These are phyloP conservation scores for Sericinus montela DNA, from an alignment of 2,888 invertebrate genomes.

Conservation along the genomic window DNA sequence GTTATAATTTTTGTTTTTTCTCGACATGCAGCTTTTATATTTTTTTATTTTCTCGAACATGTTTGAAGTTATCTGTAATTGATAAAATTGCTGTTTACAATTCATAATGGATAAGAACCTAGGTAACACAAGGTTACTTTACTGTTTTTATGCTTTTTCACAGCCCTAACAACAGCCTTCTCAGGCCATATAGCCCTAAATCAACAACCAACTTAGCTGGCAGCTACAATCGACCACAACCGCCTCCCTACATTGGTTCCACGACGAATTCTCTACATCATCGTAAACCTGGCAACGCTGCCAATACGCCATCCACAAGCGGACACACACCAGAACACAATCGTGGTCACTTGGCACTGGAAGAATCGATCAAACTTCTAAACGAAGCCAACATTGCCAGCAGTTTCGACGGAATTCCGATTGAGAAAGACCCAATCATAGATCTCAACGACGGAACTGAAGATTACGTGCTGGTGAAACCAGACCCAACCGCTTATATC, in stretches of 20 bases:
- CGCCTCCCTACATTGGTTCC: conserved; percentile 65
- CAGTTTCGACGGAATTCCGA: conserved; percentile 45
- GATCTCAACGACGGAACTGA: conserved; percentile 59
- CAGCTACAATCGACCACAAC: conserved; percentile 70
- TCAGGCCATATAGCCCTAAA: conserved; percentile 73
- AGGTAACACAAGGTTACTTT: too few relatives aligned
- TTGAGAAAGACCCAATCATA: conserved; percentile 55
- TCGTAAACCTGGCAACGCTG: conserved; percentile 46
- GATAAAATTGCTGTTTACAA: too few relatives aligned
- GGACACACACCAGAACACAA: conserved; percentile 54
- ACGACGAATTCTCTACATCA: conserved; percentile 59
- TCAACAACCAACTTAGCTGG: conserved; percentile 59
- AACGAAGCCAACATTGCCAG: conserved; percentile 67
- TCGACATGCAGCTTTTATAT: too few relatives aligned
- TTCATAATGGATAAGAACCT: too few relatives aligned
- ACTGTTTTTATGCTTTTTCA: too few relatives aligned
- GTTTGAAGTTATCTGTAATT: too few relatives aligned
- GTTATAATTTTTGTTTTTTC: too few relatives aligned
- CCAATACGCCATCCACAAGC: conserved; percentile 40
- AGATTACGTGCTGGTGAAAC: conserved; percentile 63
- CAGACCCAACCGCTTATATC: conserved; percentile 25
- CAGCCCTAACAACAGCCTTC: conserved; percentile 79
- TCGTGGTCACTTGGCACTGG: conserved; percentile 53
- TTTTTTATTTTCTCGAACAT: too few relatives aligned
- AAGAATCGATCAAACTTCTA: conserved; percentile 66